Evolutionary conservation across 2,797 vertebrate genomes (phyloP).

Genomic region (Mus minutoides): DNA sequence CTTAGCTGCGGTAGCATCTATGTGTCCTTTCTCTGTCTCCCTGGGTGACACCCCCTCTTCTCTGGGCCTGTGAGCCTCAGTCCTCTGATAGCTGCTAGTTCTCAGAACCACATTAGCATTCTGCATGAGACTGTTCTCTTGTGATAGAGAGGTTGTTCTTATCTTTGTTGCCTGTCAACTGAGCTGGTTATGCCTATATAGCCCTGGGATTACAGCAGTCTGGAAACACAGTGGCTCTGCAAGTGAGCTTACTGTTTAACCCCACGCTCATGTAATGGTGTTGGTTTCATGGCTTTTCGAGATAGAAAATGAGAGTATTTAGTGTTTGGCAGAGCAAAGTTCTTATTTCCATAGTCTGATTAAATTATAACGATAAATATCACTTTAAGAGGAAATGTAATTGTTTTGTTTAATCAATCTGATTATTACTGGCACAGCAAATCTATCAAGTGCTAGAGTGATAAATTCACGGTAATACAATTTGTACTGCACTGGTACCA

Average conservation of each 20-base stretch:
- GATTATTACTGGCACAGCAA: background rate
- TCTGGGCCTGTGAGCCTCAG: background rate
- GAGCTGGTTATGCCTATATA: background rate
- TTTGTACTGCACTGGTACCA: background rate
- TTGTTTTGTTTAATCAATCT: background rate
- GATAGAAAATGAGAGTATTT: background rate
- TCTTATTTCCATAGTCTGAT: slow-evolving; percentile 22
- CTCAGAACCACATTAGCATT: background rate
- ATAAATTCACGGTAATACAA: background rate
- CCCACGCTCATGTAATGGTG: background rate
- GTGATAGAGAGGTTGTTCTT: too few species aligned
- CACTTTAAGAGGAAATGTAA: slow-evolving; percentile 9
- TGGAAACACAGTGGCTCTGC: background rate
- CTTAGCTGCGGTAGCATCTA: background rate
- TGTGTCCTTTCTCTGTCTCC: background rate
- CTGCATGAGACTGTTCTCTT: background rate
- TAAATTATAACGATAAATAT: slow-evolving; percentile 36
- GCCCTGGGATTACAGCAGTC: background rate
- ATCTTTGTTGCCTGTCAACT: background rate
- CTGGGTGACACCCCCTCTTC: background rate
- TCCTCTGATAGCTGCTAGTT: background rate
- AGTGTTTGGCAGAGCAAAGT: slow-evolving; percentile 18
- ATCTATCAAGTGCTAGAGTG: background rate
- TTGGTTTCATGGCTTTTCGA: background rate
- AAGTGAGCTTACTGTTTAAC: background rate